Base-by-base conservation (phyloP, 2,888 invertebrate genomes). In the Urechis unicinctus region DNA sequence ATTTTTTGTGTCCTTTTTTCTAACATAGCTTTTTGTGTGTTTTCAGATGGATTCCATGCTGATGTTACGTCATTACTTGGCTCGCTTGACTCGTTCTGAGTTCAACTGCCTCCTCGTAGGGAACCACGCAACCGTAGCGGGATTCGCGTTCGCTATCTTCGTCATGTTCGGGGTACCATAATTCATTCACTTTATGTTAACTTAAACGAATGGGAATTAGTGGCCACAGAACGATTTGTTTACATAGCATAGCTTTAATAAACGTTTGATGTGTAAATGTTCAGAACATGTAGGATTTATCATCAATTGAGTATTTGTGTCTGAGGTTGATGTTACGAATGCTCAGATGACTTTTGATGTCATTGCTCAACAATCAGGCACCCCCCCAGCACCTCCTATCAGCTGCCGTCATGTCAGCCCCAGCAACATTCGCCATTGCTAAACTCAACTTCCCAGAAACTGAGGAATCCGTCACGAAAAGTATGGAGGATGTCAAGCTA, bases 361-460 rank as follows among this genome's bases (percentile, higher is more conserved):
- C 41, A 41, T 17, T 41, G 41, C 41, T 17, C 9, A 17, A 13
- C 41, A n/a, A n/a, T n/a, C n/a, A 63, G 63, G 64, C 61, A 3
- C 61, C 60, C 21, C 62, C 62, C 3, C 57, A 64, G 52, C 61
- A 64, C 48, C 54, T 64, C 29, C 52, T 64, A 45, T 61, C 64
- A 2, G 64, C 61, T 4, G 59, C 64, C 26, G 59, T 64, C 24
- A 64, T 64, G 64, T 62, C 62, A 1, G 64, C 64, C 2, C 64
- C 64, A 1, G 64, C 64, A 3, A 53, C 59, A 22, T 59, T 64
- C 28, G 64, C 62, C 44, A 59, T 64, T 44, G 53, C 61, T 29
- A 64, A 64, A 44, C 58, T 64, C 31, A 64, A 62, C 52, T 57
- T 48, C 42, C 64, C 64, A n/a, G 64, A 64, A 42, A 62, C 62